phyloP scores from a whole-genome alignment of 2,888 invertebrate genomes.

The Pachymerium ferrugineum region DNA sequence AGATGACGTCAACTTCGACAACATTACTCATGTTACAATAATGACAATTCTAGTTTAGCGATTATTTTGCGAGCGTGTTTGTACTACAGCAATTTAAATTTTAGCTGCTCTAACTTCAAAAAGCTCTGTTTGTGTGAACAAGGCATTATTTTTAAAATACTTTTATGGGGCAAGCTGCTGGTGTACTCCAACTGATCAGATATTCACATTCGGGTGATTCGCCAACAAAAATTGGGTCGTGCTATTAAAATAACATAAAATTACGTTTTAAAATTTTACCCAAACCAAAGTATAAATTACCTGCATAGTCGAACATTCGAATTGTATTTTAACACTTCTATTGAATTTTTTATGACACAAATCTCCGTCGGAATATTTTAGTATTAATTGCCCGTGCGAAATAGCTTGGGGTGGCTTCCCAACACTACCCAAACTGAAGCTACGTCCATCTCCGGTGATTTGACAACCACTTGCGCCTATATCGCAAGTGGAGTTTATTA shows the following conservation, averaged over 20 bases:
- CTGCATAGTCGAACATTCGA: conserved; percentile 28
- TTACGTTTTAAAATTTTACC: too few species aligned
- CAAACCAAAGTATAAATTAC: background rate
- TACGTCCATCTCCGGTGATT: background rate
- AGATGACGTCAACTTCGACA: background rate
- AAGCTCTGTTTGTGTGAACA: too few species aligned
- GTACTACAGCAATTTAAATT: too few species aligned
- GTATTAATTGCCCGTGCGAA: conserved; percentile 8
- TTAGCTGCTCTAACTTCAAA: too few species aligned
- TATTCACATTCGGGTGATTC: conserved; percentile 33
- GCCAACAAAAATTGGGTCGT: conserved; percentile 30
- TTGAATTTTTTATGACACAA: conserved; percentile 18
- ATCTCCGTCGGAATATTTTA: conserved; percentile 30
- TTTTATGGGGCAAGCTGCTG: conserved; percentile 32
- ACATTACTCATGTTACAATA: too few species aligned
- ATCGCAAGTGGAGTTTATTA: background rate
- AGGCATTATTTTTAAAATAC: background rate
- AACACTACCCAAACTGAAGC: conserved; percentile 31
- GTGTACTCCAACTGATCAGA: conserved; percentile 31
- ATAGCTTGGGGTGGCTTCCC: conserved; percentile 24
- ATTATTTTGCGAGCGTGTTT: too few species aligned
- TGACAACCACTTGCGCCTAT: conserved; percentile 32
- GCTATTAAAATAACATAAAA: too few species aligned
- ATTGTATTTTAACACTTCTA: conserved; percentile 28
- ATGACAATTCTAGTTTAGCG: too few species aligned